These are phyloP conservation scores for Sebastes nivosus DNA, from an alignment of 2,797 vertebrate species.

Conservation along the genomic window DNA sequence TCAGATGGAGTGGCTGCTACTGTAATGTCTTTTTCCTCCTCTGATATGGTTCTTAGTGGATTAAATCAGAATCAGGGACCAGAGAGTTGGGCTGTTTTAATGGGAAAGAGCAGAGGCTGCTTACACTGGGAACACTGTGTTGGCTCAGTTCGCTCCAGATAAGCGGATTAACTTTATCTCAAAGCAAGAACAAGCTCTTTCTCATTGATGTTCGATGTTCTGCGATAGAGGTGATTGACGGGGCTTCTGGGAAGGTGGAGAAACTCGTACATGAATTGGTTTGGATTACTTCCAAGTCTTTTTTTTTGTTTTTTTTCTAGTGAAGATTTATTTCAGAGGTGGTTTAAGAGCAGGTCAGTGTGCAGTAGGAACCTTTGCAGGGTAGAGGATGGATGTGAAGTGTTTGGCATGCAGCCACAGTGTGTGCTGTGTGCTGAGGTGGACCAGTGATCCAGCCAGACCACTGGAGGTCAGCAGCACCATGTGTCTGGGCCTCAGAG, in stretches of 20 bases:
- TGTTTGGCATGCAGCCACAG: background rate
- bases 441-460: slow-evolving; percentile 53
- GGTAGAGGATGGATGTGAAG: background rate
- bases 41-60: background rate
- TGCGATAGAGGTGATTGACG: background rate
- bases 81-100: background rate
- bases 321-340: background rate
- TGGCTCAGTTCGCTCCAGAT: background rate
- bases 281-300: background rate
- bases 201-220: background rate
- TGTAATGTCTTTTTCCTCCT: background rate
- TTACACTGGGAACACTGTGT: background rate
- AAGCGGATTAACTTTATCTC: slow-evolving; percentile 19
- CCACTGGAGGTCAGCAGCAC: slow-evolving; percentile 84
- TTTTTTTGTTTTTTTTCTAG: background rate
- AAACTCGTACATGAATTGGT: background rate
- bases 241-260: background rate
- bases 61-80: background rate
- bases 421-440: background rate
- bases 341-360: background rate
- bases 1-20: background rate
- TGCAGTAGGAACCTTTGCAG: background rate
- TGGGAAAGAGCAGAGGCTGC: background rate
- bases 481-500: slow-evolving; percentile 37
- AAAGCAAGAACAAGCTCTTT: background rate